These are phyloP conservation scores for Zelleria hepariella DNA, from an alignment of 2,888 invertebrate genomes.

Conservation along the genomic window DNA sequence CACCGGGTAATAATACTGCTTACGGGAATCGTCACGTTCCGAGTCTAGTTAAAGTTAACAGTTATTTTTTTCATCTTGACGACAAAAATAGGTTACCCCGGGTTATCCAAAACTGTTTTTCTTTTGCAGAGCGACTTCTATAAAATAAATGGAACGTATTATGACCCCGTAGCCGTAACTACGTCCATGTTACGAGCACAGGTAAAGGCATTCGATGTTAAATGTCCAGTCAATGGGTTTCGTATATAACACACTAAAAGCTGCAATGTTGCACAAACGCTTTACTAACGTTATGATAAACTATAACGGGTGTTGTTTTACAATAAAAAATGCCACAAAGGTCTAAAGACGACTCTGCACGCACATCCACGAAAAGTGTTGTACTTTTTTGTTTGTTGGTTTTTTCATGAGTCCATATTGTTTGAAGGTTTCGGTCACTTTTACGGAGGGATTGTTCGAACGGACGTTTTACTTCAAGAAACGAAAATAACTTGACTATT, in stretches of 20 bases:
- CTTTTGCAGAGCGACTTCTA: slow-evolving; percentile 70
- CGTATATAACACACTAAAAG: slow-evolving; percentile 8
- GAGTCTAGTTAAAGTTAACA: too few relatives aligned
- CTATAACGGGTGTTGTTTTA: slow-evolving; percentile 9
- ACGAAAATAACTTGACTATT: neutral
- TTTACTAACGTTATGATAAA: slow-evolving; percentile 6
- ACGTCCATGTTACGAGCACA: slow-evolving; percentile 51
- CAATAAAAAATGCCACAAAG: slow-evolving; percentile 30
- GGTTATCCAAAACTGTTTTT: slow-evolving; percentile 27
- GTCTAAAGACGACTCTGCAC: slow-evolving; percentile 62
- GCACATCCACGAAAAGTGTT: slow-evolving; percentile 11
- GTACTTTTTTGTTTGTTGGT: neutral
- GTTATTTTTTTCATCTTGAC: too few relatives aligned
- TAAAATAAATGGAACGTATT: slow-evolving; percentile 65
- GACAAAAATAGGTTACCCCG: neutral
- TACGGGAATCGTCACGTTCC: neutral
- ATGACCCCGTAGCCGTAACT: slow-evolving; percentile 50
- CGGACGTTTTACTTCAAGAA: neutral
- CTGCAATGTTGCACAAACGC: slow-evolving; percentile 23
- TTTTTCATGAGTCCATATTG: neutral
- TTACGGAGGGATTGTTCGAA: neutral
- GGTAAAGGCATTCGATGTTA: slow-evolving; percentile 33
- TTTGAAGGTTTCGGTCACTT: neutral
- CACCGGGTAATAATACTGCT: too few relatives aligned
- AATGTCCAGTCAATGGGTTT: too few relatives aligned